phyloP scores from a whole-genome alignment of 2,888 invertebrate genomes.

The Hyalella azteca region DNA sequence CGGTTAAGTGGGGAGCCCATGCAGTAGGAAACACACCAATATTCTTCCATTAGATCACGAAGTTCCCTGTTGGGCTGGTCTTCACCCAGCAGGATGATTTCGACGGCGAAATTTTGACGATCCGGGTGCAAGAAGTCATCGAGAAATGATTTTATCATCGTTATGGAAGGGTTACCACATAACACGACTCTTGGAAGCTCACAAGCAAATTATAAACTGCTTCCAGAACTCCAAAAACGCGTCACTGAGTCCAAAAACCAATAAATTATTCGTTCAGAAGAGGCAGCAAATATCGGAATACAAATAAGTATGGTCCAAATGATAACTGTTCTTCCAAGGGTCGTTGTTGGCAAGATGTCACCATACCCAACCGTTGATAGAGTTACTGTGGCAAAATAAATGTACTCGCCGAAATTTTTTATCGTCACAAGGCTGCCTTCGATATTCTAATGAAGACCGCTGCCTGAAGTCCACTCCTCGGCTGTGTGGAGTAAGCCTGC shows the following conservation, averaged over 20 bases:
- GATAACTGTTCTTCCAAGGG: not conserved
- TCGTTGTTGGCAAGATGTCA: slow-evolving; percentile 12
- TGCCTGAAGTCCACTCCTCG: slow-evolving; percentile 30
- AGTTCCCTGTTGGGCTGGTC: not conserved
- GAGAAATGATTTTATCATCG: not conserved
- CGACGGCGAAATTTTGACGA: not conserved
- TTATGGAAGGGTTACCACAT: not conserved
- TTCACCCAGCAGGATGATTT: slow-evolving; percentile 9
- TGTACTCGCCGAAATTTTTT: slow-evolving; percentile 18
- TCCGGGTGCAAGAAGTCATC: slow-evolving; percentile 20
- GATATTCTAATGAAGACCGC: not conserved
- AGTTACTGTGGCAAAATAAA: slow-evolving; percentile 28
- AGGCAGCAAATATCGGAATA: slow-evolving; percentile 23
- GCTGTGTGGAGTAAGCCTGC: slow-evolving; percentile 30
- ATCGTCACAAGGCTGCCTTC: not conserved
- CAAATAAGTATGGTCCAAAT: not conserved
- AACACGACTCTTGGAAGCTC: slow-evolving; percentile 11
- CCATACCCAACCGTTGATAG: slow-evolving; percentile 19
- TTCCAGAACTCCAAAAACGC: slow-evolving; percentile 17
- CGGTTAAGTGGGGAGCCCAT: slow-evolving; percentile 28
- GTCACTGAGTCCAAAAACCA: slow-evolving; percentile 32
- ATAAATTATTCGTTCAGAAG: slow-evolving; percentile 12
- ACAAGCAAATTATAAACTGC: not conserved
- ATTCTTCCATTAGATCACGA: slow-evolving; percentile 18
- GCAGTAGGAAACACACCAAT: slow-evolving; percentile 19